These are phyloP conservation scores for Xenopus borealis DNA, from an alignment of 2,113 vertebrate genomes.

Conservation along the genomic window DNA sequence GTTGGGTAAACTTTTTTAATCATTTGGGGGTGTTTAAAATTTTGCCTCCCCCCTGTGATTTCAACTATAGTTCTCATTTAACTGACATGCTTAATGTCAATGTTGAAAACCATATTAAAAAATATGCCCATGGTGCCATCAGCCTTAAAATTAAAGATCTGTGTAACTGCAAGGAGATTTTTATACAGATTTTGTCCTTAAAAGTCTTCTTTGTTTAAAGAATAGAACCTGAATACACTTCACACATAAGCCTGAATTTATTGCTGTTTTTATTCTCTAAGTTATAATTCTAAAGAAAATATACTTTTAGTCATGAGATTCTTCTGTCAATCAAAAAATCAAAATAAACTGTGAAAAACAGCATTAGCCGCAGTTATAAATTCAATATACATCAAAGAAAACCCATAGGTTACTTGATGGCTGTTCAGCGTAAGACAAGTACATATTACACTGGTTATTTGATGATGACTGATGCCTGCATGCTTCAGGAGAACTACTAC, in stretches of 20 bases:
- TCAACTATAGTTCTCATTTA: too few relatives aligned
- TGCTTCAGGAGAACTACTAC: not conserved
- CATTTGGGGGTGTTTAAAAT: too few relatives aligned
- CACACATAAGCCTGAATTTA: not conserved
- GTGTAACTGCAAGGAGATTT: not conserved
- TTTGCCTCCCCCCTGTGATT: too few relatives aligned
- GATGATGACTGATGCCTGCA: not conserved
- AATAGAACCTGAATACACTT: not conserved
- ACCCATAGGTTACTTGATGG: not conserved
- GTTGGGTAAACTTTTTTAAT: too few relatives aligned
- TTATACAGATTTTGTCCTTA: not conserved
- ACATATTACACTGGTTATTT: not conserved
- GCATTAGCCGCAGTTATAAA: not conserved
- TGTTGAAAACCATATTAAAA: too few relatives aligned
- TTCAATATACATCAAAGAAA: conserved; percentile 6
- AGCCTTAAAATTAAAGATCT: too few relatives aligned
- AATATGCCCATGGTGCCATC: too few relatives aligned
- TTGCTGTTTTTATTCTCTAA: not conserved
- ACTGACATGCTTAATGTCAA: too few relatives aligned
- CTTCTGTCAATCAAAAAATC: not conserved
- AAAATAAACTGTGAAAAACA: not conserved
- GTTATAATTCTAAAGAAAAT: conserved; percentile 1
- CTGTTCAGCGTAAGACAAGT: not conserved
- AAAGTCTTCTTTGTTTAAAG: too few relatives aligned
- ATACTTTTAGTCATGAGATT: not conserved